A percentile compares a stretch with the other conserved stretches of the same genome.
Conservation (phyloP, 2,113 vertebrate genomes). For the Manacus vitellinus region DNA sequence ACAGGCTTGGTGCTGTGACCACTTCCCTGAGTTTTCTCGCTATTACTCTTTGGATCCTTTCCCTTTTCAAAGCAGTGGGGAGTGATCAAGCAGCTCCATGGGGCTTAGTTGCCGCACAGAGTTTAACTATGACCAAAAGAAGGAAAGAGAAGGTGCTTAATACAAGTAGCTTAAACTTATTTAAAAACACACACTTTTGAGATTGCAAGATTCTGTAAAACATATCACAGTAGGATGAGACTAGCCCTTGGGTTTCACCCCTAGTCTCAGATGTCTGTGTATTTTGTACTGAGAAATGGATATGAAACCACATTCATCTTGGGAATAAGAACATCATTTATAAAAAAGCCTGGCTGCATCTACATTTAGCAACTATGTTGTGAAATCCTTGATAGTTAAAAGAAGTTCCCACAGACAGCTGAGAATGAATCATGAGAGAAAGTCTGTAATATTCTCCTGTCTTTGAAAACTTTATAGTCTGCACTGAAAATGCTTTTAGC, state of each 20-base stretch:
- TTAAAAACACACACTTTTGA: not conserved
- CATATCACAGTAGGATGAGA: not conserved
- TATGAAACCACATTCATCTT: not conserved
- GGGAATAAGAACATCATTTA: not conserved
- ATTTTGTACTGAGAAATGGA: not conserved
- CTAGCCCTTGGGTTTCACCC: not conserved
- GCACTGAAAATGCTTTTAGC: not conserved
- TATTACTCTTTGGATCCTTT: not conserved
- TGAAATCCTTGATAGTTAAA: not conserved
- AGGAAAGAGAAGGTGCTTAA: not conserved
- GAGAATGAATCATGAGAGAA: constrained; percentile 4
- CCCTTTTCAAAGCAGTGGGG: not conserved
- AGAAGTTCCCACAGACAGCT: not conserved
- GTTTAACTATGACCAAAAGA: not conserved
- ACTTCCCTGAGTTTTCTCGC: not conserved
- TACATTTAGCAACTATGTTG: not conserved
- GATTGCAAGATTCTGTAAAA: not conserved
- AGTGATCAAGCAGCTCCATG: not conserved
- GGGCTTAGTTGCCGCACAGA: not conserved
- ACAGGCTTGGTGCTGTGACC: not conserved
- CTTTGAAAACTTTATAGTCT: not conserved
- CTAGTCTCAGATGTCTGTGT: not conserved
- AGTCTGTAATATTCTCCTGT: not conserved
- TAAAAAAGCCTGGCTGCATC: not conserved
- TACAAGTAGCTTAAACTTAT: not conserved